Evolutionary conservation across 2,113 vertebrate species (phyloP).

Genomic region (Anarhynchus alexandrinus): DNA sequence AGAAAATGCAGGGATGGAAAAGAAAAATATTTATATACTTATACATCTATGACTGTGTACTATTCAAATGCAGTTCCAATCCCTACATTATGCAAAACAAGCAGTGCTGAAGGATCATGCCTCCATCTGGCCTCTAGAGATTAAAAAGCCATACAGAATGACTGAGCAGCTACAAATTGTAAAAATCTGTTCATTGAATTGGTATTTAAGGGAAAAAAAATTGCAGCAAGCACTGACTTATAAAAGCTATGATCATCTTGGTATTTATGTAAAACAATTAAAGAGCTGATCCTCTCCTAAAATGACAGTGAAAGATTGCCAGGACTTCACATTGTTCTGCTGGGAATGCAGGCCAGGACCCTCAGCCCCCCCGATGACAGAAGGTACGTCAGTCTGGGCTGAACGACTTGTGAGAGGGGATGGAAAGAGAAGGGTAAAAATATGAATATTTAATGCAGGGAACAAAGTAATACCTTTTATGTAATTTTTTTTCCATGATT

Average conservation of each 20-base stretch:
- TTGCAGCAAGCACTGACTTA: not conserved
- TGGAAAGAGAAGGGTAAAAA: not conserved
- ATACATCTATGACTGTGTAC: not conserved
- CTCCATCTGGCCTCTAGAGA: constrained; percentile 41
- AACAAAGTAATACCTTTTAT: not conserved
- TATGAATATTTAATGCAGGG: not conserved
- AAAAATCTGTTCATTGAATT: not conserved
- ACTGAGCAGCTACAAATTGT: not conserved
- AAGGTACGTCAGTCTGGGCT: not conserved
- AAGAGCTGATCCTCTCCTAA: not conserved
- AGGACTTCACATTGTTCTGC: not conserved
- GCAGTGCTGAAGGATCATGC: not conserved
- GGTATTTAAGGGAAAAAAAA: not conserved
- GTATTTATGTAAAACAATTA: not conserved
- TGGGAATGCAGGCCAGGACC: not conserved
- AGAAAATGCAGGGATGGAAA: not conserved
- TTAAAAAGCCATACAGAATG: constrained; percentile 22
- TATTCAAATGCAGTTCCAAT: not conserved
- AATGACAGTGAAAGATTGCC: not conserved
- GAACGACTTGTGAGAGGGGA: not conserved
- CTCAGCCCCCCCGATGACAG: accelerated
- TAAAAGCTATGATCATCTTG: not conserved
- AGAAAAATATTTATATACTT: not conserved
- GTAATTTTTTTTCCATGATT: not conserved
- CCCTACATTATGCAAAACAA: not conserved